Conservation (phyloP, 2,113 vertebrate species). For the Channa argus region DNA sequence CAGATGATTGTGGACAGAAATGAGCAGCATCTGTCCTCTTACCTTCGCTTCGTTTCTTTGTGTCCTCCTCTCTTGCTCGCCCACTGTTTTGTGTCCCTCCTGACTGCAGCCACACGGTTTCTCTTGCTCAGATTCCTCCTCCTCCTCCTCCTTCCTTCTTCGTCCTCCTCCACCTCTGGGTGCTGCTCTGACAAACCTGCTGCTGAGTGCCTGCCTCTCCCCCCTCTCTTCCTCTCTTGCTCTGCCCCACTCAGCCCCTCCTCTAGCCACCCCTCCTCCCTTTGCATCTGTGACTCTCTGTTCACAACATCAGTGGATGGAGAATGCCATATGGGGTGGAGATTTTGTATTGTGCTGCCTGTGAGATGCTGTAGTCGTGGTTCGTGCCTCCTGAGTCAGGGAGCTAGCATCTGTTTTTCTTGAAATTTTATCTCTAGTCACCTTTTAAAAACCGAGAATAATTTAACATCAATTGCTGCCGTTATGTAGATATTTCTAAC, state of each 20-base stretch:
- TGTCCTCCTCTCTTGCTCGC: conserved; percentile 41
- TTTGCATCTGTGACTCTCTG: conserved; percentile 44
- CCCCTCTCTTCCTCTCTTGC: conserved; percentile 34
- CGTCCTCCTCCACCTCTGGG: conserved; percentile 60
- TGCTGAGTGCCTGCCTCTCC: conserved; percentile 56
- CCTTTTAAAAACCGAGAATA: neutral
- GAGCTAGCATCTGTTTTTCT: neutral
- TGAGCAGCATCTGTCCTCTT: conserved; percentile 22
- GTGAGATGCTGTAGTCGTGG: neutral
- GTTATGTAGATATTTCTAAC: neutral
- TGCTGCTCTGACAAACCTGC: conserved; percentile 76
- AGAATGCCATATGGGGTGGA: neutral
- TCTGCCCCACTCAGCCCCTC: conserved; percentile 55
- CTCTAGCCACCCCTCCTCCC: conserved; percentile 31
- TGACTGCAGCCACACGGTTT: conserved; percentile 72
- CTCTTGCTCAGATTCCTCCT: conserved; percentile 67
- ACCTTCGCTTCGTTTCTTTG: conserved; percentile 61
- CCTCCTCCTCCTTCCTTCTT: conserved; percentile 43
- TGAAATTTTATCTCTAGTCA: no score
- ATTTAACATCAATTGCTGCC: neutral
- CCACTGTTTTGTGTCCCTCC: conserved; percentile 54
- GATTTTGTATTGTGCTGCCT: neutral
- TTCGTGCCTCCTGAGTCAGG: neutral
- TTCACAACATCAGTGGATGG: conserved; percentile 30
- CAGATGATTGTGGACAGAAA: conserved; percentile 6